Evolutionary conservation across 2,797 vertebrate genomes (phyloP).

Genomic region (Hephaestus fuliginosus): DNA sequence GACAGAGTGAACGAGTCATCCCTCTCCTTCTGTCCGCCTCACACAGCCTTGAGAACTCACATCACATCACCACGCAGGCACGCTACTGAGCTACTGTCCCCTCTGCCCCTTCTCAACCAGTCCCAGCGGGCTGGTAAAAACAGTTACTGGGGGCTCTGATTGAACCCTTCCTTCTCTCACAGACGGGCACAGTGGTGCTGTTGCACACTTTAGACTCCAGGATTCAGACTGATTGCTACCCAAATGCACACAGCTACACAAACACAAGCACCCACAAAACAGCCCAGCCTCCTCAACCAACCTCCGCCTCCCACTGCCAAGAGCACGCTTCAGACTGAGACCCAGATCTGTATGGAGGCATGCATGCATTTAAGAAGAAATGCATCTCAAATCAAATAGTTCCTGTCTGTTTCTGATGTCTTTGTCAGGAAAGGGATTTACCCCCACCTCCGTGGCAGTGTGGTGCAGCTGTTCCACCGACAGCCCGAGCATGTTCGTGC

Average conservation of each 20-base stretch:
- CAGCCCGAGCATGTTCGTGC: conserved; percentile 36
- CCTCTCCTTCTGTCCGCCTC: conserved; percentile 59
- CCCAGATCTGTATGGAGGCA: conserved; percentile 2
- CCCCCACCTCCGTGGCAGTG: conserved; percentile 8
- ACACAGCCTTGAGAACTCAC: conserved; percentile 80
- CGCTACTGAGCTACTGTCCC: conserved; percentile 49
- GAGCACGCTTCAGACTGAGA: conserved; percentile 1
- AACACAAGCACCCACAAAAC: conserved; percentile 49
- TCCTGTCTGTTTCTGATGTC: conserved; percentile 21
- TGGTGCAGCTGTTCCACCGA: conserved; percentile 74
- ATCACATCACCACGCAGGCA: conserved; percentile 67
- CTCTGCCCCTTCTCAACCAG: conserved; percentile 43
- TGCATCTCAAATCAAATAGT: neutral
- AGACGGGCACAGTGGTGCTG: conserved; percentile 40
- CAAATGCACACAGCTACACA: conserved; percentile 64
- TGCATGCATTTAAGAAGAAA: conserved; percentile 1
- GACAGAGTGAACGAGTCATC: conserved; percentile 60
- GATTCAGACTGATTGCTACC: conserved; percentile 56
- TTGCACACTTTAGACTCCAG: conserved; percentile 49
- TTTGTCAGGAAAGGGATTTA: conserved; percentile 15
- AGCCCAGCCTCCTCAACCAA: neutral
- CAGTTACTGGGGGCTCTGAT: conserved; percentile 16
- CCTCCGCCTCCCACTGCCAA: conserved; percentile 29
- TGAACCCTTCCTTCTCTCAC: conserved; percentile 42
- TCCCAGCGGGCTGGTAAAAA: conserved; percentile 41